Conservation (phyloP, 2,888 invertebrate genomes). For the Melanostoma scalare region DNA sequence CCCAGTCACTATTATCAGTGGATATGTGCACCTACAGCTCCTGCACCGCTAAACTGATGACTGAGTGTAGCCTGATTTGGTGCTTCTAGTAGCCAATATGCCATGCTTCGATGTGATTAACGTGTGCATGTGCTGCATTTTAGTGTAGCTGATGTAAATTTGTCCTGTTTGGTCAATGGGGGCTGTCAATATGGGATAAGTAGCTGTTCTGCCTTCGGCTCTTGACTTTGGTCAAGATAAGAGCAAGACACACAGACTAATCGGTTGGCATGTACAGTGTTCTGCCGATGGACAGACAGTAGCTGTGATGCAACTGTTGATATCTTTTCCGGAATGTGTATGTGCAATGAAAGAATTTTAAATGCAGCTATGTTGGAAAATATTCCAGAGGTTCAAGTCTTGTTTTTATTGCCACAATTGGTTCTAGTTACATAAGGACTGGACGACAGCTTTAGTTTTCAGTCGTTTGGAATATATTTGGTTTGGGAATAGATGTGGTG, state of each 20-base stretch:
- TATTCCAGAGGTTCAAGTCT: neutral
- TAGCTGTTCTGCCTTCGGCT: conserved; percentile 66
- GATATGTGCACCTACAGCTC: conserved; percentile 57
- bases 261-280: conserved; percentile 18
- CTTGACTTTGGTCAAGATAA: conserved; percentile 64
- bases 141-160: conserved; percentile 16
- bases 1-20: conserved; percentile 62
- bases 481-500: no score
- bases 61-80: conserved; percentile 52
- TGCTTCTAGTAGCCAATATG: conserved; percentile 20
- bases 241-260: conserved; percentile 54
- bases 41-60: conserved; percentile 43
- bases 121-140: conserved; percentile 52
- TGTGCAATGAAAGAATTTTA: conserved; percentile 62
- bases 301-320: conserved; percentile 58
- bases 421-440: no score
- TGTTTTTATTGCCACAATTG: neutral
- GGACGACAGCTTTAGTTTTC: no score
- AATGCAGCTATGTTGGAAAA: conserved; percentile 39
- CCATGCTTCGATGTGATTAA: conserved; percentile 59
- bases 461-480: no score
- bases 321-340: conserved; percentile 53
- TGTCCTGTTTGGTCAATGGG: conserved; percentile 42
- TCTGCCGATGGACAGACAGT: conserved; percentile 38
- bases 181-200: conserved; percentile 68